Base-by-base conservation (phyloP, 1,140 invertebrate species). In the Drosophila eugracilis region DNA sequence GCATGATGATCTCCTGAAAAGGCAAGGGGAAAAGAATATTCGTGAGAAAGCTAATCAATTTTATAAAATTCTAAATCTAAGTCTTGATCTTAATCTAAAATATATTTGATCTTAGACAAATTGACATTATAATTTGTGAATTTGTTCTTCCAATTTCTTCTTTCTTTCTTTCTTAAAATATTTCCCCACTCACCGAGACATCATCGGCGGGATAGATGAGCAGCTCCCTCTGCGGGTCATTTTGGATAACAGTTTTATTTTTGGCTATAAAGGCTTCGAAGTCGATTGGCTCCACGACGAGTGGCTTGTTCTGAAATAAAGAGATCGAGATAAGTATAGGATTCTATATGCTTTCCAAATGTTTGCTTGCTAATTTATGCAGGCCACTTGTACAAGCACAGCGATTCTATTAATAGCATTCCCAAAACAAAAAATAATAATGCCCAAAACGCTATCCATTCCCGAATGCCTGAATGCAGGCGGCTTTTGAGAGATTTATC, bases 171-270 rank as follows among this genome's bases (percentile, higher is more conserved):
- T 32, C 12, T 17, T 24, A 3, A 24, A 30, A 32, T 30, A 37
- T 65, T 49, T 4, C 6, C 47, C 0, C 24, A 95, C 96, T 95
- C 93, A 97, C 97, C 37, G 95, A 96, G 79, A 98, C 95, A 94
- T 98, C 97, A 93, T 99, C 97, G 48, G 95, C 93, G 17, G 97
- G 97, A 93, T 97, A 98, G 15, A 98, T 92, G 24, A 98, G 92
- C 74, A 98, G 94, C 88, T 98, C 97, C 84, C 97, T 92, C 67
- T 98, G 95, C 24, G 97, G 96, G 93, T 98, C 97, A 95, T 98
- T 98, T 92, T 98, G 95, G 71, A 98, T 93, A 37, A 98, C 92
- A 41, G 96, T 97, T 94, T 97, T 97, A 92, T 98, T 97, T 92
- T 98, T 97, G 59, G 95, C 92, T 72, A 98, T 94, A 93, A 97